Percentiles rank a stretch among this genome's conserved stretches.
Conservation (phyloP, 2,888 invertebrate genomes). For the Arrhopalites spinosus region DNA sequence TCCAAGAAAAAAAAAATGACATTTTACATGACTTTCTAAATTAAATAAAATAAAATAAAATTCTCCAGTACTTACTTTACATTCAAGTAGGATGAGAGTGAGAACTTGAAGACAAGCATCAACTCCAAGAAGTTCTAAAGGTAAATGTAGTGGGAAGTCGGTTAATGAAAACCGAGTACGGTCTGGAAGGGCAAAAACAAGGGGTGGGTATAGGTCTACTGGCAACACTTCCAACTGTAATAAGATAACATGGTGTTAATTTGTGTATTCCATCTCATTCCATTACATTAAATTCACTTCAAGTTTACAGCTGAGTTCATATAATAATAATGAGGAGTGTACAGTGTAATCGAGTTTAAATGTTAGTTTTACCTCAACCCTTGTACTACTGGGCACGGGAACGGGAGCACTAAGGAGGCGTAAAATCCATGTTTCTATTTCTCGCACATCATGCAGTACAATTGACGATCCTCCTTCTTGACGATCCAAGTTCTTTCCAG, state of each 20-base stretch:
- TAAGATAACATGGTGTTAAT: slow-evolving; percentile 49
- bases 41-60: not conserved
- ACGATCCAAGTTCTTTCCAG: slow-evolving; percentile 78
- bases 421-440: slow-evolving; percentile 99
- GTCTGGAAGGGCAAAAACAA: slow-evolving; percentile 94
- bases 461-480: slow-evolving; percentile 77
- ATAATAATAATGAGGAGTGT: no score
- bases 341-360: no score
- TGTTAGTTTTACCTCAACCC: slow-evolving; percentile 68
- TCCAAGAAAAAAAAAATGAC: no score
- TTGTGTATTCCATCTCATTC: not conserved
- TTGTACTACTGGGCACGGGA: slow-evolving; percentile 95
- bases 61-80: slow-evolving; percentile 76
- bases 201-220: slow-evolving; percentile 75
- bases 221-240: slow-evolving; percentile 80
- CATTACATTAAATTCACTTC: not conserved
- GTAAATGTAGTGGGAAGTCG: slow-evolving; percentile 97
- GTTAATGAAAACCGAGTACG: slow-evolving; percentile 95
- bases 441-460: slow-evolving; percentile 92
- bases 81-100: slow-evolving; percentile 92
- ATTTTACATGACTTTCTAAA: not conserved
- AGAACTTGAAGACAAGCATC: slow-evolving; percentile 96
- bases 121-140: slow-evolving; percentile 94
- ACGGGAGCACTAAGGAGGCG: slow-evolving; percentile 95
- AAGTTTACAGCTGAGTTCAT: not conserved